Evolutionary conservation across 1,140 invertebrate genomes (phyloP).

Genomic region (Drosophila mojavensis): DNA sequence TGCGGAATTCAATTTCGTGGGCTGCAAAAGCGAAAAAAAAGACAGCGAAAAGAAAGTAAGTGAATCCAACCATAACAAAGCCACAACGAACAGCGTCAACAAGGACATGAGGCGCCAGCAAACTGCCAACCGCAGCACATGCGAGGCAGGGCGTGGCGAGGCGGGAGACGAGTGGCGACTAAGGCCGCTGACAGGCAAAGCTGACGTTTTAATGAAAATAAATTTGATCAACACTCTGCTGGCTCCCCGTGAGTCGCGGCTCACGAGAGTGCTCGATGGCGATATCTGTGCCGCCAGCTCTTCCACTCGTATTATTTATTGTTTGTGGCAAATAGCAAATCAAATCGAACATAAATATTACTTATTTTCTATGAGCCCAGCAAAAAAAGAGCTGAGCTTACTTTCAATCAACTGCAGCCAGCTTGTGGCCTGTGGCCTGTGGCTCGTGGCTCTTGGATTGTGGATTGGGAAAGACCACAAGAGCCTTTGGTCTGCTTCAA

Average conservation of each 20-base stretch:
- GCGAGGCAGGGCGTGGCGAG: not conserved
- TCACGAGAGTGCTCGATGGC: conserved; percentile 20
- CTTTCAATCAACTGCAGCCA: not conserved
- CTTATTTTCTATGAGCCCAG: conserved; percentile 4
- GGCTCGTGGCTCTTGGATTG: too few relatives aligned
- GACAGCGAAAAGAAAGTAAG: conserved; percentile 21
- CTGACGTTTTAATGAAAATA: conserved; percentile 73
- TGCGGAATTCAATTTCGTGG: conserved; percentile 71
- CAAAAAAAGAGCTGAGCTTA: not conserved
- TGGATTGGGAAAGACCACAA: too few relatives aligned
- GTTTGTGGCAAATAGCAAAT: conserved; percentile 18
- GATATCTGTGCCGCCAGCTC: conserved; percentile 11
- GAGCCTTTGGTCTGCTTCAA: too few relatives aligned
- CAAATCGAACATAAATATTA: conserved; percentile 30
- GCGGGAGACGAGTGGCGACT: conserved; percentile 28
- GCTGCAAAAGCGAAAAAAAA: conserved; percentile 24
- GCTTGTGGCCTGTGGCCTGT: not conserved
- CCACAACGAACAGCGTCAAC: conserved; percentile 35
- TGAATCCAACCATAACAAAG: conserved; percentile 16
- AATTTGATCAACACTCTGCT: conserved; percentile 73
- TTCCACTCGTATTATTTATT: conserved; percentile 4
- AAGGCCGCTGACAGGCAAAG: conserved; percentile 39
- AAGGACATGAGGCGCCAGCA: conserved; percentile 54
- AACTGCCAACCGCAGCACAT: conserved; percentile 17
- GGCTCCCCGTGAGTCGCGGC: conserved; percentile 30